Percentiles rank a stretch among this genome's conserved stretches.
Evolutionary conservation across 2,797 vertebrate species (phyloP).

Genomic region (Coregonus ussuriensis): DNA sequence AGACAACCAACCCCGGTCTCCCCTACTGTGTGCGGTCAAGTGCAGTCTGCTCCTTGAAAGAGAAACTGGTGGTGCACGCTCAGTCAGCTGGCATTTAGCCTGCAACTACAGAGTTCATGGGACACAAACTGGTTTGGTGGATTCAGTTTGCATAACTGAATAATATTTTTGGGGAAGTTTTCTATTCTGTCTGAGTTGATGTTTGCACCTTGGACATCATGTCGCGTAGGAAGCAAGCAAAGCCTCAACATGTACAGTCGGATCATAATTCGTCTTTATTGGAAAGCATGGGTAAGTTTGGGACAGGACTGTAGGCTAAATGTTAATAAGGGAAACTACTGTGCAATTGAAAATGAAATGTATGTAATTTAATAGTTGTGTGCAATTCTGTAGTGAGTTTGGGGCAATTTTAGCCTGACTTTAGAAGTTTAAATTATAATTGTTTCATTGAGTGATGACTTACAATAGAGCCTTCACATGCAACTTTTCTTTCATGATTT

Average conservation of each 20-base stretch:
- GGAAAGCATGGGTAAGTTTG: constrained; percentile 81
- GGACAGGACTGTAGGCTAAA: not conserved
- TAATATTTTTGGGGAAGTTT: constrained; percentile 77
- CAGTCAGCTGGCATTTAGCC: constrained; percentile 81
- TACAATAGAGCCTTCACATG: too few relatives aligned
- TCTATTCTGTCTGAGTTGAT: constrained; percentile 71
- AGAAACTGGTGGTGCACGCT: constrained; percentile 75
- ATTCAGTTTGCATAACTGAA: constrained; percentile 86
- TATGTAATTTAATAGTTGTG: not conserved
- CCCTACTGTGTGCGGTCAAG: not conserved
- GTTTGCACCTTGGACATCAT: constrained; percentile 80
- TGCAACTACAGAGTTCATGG: constrained; percentile 83
- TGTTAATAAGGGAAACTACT: not conserved
- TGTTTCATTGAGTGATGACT: too few relatives aligned
- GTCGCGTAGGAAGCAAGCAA: constrained; percentile 89
- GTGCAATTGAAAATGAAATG: not conserved
- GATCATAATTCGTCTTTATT: constrained; percentile 79
- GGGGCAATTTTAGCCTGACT: too few relatives aligned
- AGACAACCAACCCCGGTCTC: too few relatives aligned
- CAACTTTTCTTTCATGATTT: not conserved
- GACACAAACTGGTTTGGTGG: constrained; percentile 79
- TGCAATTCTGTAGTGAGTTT: not conserved
- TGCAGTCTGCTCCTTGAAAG: constrained; percentile 47
- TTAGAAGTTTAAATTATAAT: too few relatives aligned
- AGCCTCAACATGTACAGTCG: constrained; percentile 85